Evolutionary conservation across 2,888 invertebrate genomes (phyloP), one percentile per base, ranked within the genome.

Genomic region (Napeogenes sylphis): DNA sequence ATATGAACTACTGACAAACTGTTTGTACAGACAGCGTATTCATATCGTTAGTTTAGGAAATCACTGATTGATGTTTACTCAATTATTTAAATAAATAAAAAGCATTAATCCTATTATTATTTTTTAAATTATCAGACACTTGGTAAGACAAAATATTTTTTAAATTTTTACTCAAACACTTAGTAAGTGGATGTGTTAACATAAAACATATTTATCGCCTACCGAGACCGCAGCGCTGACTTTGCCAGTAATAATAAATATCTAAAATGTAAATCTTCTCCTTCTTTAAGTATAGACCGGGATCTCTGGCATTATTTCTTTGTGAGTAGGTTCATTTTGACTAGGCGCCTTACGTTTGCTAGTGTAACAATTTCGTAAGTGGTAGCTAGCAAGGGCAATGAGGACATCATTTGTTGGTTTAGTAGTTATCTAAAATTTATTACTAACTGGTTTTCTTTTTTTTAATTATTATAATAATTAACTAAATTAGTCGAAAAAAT

Each of bases 1-100:
- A 60, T 64, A 64, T 64, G 55, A 61, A 47, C 42, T 42, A 58
- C 35, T 60, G 42, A 38, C 47, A 59, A 51, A 51, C 51, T 51
- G 30, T 51, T 51, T 8, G 58, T 61, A 46, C 21, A 51, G 51
- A 51, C 51, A 30, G 21, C 3, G 30, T 12, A 30, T 51, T 30
- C 30, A 51, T 4, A 51, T 42, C 8, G 10, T 12, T 42, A 10
- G 5, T 30, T 10, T 12, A 51, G 21, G 47, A 47, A 47, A 47
- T 14, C 47, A n/a, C 47, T n/a, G 47, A 51, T 30, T 30, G 12
- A 51, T 30, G n/a, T 51, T 51, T 5, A 30, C 30, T 51, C 10
- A 30, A 30, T 10, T 42, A 42, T 51, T 51, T 10, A 51, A 51
- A 51, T 30, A 30, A 51, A 51, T 51, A 8, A 30, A 51, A 51